These are phyloP conservation scores for Episyrphus balteatus DNA, from an alignment of 1,140 invertebrate genomes.

Conservation along the genomic window DNA sequence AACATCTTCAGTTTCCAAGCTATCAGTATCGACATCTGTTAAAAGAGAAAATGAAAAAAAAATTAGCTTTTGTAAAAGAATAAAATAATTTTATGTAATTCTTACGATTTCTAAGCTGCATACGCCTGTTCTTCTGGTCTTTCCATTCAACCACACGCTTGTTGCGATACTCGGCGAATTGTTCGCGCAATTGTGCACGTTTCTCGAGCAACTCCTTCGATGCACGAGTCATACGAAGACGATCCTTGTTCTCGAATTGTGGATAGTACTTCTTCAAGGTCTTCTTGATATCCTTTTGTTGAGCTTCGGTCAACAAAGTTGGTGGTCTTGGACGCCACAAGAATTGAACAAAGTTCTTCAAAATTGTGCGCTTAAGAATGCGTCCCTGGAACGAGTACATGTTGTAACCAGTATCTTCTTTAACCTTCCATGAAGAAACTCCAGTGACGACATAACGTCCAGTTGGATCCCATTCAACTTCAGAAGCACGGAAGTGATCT, in stretches of 20 bases:
- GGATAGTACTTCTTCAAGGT: conserved; percentile 95
- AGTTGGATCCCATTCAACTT: conserved; percentile 98
- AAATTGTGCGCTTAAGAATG: conserved; percentile 59
- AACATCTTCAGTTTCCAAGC: conserved; percentile 74
- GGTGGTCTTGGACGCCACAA: conserved; percentile 92
- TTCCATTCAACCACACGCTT: conserved; percentile 64
- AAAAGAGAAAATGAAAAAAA: conserved; percentile 24
- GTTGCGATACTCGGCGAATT: conserved; percentile 72
- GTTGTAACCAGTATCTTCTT: conserved; percentile 93
- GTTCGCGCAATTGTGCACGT: conserved; percentile 75
- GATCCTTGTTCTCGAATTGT: conserved; percentile 94
- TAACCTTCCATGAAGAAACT: conserved; percentile 91
- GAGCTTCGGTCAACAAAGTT: conserved; percentile 65
- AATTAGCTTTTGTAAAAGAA: conserved; percentile 11
- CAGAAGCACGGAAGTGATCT: conserved; percentile 84
- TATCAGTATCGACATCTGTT: conserved; percentile 86
- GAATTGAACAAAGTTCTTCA: conserved; percentile 89
- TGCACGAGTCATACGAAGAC: conserved; percentile 81
- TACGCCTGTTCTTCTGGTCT: conserved; percentile 61
- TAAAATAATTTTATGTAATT: conserved; percentile 20
- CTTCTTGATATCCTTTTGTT: conserved; percentile 92
- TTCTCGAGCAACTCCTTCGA: conserved; percentile 96
- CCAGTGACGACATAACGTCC: conserved; percentile 93
- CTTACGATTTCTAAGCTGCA: conserved; percentile 80
- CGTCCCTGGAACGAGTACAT: conserved; percentile 97